phyloP scores from a whole-genome alignment of 2,888 invertebrate genomes.

The Tethea ocularis region DNA sequence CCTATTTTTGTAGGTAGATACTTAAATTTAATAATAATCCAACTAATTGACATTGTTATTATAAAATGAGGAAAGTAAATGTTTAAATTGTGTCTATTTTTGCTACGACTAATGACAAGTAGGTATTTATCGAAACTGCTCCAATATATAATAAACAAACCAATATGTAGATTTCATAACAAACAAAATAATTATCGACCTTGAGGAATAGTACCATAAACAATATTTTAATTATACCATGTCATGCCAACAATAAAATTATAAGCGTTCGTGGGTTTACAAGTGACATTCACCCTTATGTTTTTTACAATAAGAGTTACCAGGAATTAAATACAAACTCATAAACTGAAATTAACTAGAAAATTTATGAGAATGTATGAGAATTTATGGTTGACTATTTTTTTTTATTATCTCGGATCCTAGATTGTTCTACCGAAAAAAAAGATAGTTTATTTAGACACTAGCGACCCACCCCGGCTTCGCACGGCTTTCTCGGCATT shows the following conservation, averaged over 20 bases:
- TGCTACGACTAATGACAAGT: too few relatives aligned
- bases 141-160: neutral
- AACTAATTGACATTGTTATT: neutral
- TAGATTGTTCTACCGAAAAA: too few relatives aligned
- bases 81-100: neutral
- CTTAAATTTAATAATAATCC: neutral
- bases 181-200: neutral
- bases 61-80: neutral
- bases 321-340: neutral
- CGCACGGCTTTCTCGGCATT: too few relatives aligned
- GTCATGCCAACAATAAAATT: neutral
- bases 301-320: neutral
- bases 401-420: too few relatives aligned
- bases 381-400: too few relatives aligned
- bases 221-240: neutral
- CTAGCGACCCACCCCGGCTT: too few relatives aligned
- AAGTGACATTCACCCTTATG: neutral
- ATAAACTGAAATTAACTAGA: too few relatives aligned
- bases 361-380: too few relatives aligned
- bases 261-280: neutral
- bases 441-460: too few relatives aligned
- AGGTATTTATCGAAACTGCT: neutral
- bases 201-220: neutral
- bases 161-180: neutral
- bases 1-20: too few relatives aligned